Base-by-base conservation (phyloP, 2,797 vertebrate genomes). In the Heterohyrax brucei region DNA sequence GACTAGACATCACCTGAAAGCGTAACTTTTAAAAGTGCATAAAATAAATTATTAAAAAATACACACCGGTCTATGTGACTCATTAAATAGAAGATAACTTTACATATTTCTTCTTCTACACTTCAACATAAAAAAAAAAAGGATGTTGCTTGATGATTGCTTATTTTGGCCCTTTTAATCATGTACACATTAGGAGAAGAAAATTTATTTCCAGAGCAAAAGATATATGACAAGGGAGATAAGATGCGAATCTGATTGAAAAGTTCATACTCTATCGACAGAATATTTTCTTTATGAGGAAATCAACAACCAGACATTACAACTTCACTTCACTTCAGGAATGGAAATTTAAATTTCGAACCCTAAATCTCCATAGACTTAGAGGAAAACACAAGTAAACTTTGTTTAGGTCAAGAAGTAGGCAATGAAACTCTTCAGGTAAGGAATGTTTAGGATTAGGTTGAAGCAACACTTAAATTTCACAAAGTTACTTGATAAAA, bases 251-350 rank as follows among this genome's bases (percentile, higher is more conserved):
- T 48, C 85, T 82, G 16, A 78, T 22, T 89, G 80, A 92, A 19
- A 94, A 85, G 77, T 6, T 77, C 14, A 61, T 70, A 90, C 16
- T 44, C n/a, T 80, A 79, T 5, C 30, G 59, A 76, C 14, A 46
- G 12, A 96, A 73, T 33, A 66, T 48, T 94, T 87, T 86, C 46
- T 93, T 70, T 84, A 66, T 79, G 82, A 86, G 16, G 86, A 92
- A 92, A 62, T 83, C 62, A 83, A 87, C 13, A 84, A 46, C 10
- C 59, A 1, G 6, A 18, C 7, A 59, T 77, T 56, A 61, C 80
- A 81, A 73, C 10, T 81, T 72, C 6, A 87, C 26, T 70, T 46
- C 21, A 70, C 81, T 70, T 46, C 21, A 70, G 81, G 77, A 22
- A 83, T 76, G 16, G 83, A 10, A 92, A 80, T 12, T 93, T 89